These are phyloP conservation scores for Caranx ignobilis DNA, from an alignment of 2,113 vertebrate species.

Conservation along the genomic window DNA sequence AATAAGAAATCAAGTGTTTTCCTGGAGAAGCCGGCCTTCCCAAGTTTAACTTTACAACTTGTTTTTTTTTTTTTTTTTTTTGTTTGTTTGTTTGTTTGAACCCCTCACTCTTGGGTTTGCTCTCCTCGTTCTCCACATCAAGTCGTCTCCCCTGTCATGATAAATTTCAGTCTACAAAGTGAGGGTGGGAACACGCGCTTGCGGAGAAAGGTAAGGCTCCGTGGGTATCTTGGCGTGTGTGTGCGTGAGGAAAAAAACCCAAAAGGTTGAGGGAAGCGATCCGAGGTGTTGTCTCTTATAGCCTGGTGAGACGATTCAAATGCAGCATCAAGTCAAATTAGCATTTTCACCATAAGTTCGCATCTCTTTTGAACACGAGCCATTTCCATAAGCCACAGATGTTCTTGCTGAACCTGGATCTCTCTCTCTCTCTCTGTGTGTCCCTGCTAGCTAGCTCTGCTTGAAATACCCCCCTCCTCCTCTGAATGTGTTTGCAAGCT, in stretches of 20 bases:
- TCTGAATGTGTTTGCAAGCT: constrained; percentile 30
- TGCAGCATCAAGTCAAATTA: constrained; percentile 31
- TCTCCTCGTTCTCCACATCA: constrained; percentile 15
- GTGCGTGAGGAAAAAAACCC: background rate
- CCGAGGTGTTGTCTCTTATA: constrained; percentile 22
- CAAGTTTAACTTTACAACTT: constrained; percentile 34
- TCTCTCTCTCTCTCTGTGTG: background rate
- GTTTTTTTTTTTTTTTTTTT: constrained; percentile 5
- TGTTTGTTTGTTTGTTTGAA: background rate
- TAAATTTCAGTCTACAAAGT: constrained; percentile 47
- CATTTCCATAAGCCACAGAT: constrained; percentile 64
- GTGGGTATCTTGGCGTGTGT: constrained; percentile 5
- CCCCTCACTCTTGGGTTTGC: constrained; percentile 21
- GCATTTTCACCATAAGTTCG: constrained; percentile 53
- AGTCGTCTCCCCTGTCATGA: constrained; percentile 15
- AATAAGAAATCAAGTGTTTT: constrained; percentile 2
- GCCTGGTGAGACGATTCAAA: constrained; percentile 34
- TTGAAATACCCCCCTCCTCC: constrained; percentile 15
- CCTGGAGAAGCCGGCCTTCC: constrained; percentile 5
- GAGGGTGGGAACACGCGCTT: background rate
- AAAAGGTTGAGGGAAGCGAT: constrained; percentile 42
- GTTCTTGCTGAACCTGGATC: constrained; percentile 44
- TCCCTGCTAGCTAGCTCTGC: constrained; percentile 32
- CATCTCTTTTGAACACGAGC: constrained; percentile 49
- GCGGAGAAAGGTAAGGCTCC: background rate